Evolutionary conservation across 2,797 vertebrate genomes (phyloP).

Genomic region (Pseudotriccus pelzelni): DNA sequence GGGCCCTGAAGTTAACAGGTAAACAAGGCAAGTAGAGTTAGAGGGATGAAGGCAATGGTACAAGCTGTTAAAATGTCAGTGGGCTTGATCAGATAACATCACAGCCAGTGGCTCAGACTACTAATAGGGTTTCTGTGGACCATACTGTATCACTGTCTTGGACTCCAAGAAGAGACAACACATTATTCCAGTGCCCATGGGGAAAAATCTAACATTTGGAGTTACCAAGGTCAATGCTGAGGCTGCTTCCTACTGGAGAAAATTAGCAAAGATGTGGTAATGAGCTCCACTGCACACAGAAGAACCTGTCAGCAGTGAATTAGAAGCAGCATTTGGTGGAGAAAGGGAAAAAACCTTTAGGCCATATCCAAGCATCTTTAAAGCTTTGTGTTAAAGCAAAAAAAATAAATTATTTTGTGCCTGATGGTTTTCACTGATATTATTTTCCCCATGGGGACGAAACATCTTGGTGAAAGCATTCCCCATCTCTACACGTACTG

Average conservation of each 20-base stretch:
- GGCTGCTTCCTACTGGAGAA: constrained; percentile 5
- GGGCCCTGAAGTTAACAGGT: background rate
- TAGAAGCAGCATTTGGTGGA: background rate
- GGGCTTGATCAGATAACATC: background rate
- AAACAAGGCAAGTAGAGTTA: background rate
- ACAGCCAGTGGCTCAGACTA: background rate
- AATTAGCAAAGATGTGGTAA: background rate
- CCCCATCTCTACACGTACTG: background rate
- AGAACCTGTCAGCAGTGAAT: background rate
- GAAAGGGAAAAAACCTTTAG: background rate
- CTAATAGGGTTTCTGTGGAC: background rate
- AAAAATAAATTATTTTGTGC: background rate
- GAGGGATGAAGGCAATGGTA: background rate
- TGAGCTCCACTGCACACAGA: background rate
- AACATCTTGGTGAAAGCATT: background rate
- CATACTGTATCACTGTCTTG: background rate
- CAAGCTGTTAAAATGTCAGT: background rate
- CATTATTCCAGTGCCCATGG: background rate
- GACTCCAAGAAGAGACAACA: background rate
- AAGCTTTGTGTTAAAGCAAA: background rate
- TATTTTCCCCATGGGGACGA: background rate
- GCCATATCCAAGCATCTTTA: background rate
- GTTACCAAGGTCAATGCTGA: background rate
- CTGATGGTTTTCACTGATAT: background rate
- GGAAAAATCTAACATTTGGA: background rate